These are phyloP conservation scores for Thyatira batis DNA, from an alignment of 2,888 invertebrate species.

Conservation along the genomic window DNA sequence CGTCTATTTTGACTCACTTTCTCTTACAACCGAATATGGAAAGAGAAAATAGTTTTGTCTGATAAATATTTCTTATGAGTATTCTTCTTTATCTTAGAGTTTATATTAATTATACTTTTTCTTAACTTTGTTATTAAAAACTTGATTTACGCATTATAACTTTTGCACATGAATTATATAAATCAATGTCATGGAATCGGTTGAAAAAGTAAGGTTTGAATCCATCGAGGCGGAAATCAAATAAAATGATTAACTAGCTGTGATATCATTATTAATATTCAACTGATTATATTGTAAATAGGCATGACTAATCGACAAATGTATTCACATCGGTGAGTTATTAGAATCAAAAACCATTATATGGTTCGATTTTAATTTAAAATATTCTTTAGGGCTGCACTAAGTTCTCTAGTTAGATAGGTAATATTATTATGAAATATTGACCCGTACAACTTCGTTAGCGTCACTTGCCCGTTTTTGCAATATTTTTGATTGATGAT, in stretches of 20 bases:
- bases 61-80: background rate
- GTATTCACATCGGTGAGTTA: background rate
- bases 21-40: background rate
- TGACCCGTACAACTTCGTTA: too few relatives aligned
- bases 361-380: background rate
- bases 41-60: background rate
- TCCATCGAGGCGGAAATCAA: background rate
- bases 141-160: too few relatives aligned
- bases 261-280: background rate
- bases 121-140: too few relatives aligned
- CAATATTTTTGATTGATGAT: too few relatives aligned
- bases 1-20: background rate
- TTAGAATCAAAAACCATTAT: background rate
- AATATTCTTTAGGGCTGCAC: too few relatives aligned
- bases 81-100: background rate
- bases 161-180: too few relatives aligned
- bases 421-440: too few relatives aligned
- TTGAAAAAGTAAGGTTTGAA: background rate
- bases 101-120: too few relatives aligned
- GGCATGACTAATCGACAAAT: background rate
- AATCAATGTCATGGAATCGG: background rate
- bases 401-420: too few relatives aligned
- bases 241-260: background rate
- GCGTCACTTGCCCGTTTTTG: too few relatives aligned
- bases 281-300: background rate